Conservation (phyloP, 2,113 vertebrate genomes). For the Emydura subglobosa region DNA sequence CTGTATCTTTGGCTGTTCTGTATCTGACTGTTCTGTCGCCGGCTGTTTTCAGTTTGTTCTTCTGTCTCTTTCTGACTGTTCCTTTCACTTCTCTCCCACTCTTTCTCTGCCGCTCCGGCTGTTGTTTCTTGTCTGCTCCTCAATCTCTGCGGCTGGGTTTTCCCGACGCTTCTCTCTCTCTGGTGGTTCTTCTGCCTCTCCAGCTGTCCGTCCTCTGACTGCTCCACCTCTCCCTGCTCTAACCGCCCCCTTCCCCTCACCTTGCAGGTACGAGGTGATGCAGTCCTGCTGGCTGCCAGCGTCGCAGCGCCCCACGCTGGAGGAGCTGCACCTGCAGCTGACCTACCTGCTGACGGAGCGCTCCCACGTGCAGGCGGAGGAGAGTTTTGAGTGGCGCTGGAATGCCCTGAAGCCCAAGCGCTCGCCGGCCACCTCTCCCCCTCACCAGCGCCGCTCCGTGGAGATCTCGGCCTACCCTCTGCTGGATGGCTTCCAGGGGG, state of each 20-base stretch:
- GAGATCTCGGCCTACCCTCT: constrained; percentile 83
- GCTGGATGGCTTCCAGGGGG: constrained; percentile 81
- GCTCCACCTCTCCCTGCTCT: neutral
- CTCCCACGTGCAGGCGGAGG: constrained; percentile 76
- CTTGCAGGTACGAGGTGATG: constrained; percentile 92
- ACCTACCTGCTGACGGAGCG: constrained; percentile 86
- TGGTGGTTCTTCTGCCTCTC: neutral
- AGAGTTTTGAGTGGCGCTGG: constrained; percentile 92
- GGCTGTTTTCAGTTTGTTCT: neutral
- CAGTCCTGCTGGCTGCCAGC: constrained; percentile 92
- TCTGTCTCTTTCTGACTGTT: neutral
- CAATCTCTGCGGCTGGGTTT: neutral
- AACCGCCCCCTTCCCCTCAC: neutral
- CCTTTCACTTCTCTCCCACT: neutral
- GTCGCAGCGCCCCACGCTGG: constrained; percentile 87
- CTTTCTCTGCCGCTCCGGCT: neutral
- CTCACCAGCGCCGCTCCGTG: constrained; percentile 11
- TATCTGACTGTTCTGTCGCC: neutral
- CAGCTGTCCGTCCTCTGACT: neutral
- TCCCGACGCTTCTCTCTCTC: neutral
- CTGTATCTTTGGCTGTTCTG: neutral
- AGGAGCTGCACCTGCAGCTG: constrained; percentile 90
- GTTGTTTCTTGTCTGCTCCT: neutral
- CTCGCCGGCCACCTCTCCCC: constrained; percentile 22
- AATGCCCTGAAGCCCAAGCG: constrained; percentile 84